Evolutionary conservation across 2,888 invertebrate species (phyloP), one percentile per base, ranked within the genome.

Genomic region (Drosophila colorata): DNA sequence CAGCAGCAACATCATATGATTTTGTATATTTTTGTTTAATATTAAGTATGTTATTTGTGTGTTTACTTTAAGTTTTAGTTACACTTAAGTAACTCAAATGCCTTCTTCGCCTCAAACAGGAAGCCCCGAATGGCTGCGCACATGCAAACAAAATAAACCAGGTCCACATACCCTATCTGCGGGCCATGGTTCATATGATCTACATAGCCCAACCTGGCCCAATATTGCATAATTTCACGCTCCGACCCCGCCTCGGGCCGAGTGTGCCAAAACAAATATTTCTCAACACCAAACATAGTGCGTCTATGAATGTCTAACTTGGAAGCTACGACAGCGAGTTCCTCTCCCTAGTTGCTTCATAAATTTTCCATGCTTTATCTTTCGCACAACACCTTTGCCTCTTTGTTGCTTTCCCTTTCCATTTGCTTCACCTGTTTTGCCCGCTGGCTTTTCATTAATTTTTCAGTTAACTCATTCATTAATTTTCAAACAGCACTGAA

Each of bases 381-480:
- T 78, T 88, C 71, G 88, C 85, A 80, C 74, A 86, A 85, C 84
- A 84, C 88, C 88, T 84, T 87, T 79, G 67, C 53, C 68, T 63
- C 59, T 63, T 46, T 64, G 35, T 31, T 40, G 63, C 63, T 65
- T 46, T 44, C 56, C 53, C 41, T 43, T 41, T 44, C 41, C 48
- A 48, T 41, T 53, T 46, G 55, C 68, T 52, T 53, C 11, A 46
- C 55, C 65, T 63, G 37, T 13, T 55, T 23, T 23, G 35, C 35
- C 59, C 51, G 60, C 43, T 69, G 52, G 86, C 70, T 88, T 86
- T 86, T 86, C 84, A 88, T 86, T 88, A 88, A 86, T 87, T 85
- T 87, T 87, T 88, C 88, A 84, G 85, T 85, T 87, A 87, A 88
- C 87, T 87, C 88, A 88, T 88, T 86, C 88, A 86, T 86, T 86